Evolutionary conservation across 2,113 vertebrate species (phyloP).

Genomic region (Hiodon tergisus): DNA sequence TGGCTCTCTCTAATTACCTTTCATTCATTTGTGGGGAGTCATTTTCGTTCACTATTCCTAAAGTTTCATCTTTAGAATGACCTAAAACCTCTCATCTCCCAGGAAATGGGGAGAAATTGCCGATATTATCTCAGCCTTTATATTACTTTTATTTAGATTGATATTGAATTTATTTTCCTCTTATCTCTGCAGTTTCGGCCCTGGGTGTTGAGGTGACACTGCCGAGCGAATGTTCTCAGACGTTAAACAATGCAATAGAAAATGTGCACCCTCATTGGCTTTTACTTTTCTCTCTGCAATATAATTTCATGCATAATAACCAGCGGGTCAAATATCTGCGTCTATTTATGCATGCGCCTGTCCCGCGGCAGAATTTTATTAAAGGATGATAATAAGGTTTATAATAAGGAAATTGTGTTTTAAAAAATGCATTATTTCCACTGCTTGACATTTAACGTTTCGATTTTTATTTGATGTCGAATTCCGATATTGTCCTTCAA

Average conservation of each 20-base stretch:
- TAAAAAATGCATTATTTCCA: not conserved
- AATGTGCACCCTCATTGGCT: not conserved
- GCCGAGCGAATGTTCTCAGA: not conserved
- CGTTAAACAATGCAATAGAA: not conserved
- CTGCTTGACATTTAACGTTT: not conserved
- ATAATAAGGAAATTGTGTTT: not conserved
- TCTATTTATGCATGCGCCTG: conserved; percentile 8
- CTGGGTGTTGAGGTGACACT: not conserved
- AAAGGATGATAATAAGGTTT: conserved; percentile 9
- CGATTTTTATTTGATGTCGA: not conserved
- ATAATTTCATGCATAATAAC: conserved; percentile 10
- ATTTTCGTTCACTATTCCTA: conserved; percentile 1
- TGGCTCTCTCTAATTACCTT: not conserved
- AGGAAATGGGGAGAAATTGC: not conserved
- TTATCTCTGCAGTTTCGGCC: not conserved
- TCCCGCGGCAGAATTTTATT: conserved; percentile 3
- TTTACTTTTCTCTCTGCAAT: conserved; percentile 9
- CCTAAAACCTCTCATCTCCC: not conserved
- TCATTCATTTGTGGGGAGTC: not conserved
- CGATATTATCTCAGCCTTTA: not conserved
- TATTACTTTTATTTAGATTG: conserved; percentile 4
- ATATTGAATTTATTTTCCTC: not conserved
- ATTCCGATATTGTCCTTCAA: conserved; percentile 6
- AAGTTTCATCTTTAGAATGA: not conserved
- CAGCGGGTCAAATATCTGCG: conserved; percentile 5